phyloP scores from a whole-genome alignment of 1,140 invertebrate species.

The Cecropterus lyciades region DNA sequence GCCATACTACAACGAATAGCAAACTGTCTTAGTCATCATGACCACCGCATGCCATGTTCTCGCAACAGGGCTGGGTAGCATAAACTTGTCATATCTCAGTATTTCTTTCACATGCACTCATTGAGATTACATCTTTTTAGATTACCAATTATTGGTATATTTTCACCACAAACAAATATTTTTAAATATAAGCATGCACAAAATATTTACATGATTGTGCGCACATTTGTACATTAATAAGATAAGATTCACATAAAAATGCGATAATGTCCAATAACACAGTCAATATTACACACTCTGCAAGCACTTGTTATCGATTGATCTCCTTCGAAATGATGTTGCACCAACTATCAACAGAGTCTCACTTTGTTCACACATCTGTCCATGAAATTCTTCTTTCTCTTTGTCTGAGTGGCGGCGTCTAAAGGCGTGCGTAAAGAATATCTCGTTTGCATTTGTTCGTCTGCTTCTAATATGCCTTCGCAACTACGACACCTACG shows the following conservation, averaged over 20 bases:
- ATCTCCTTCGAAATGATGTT: constrained; percentile 33
- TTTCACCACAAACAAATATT: constrained; percentile 55
- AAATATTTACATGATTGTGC: constrained; percentile 80
- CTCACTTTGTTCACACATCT: constrained; percentile 91
- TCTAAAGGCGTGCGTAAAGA: constrained; percentile 73
- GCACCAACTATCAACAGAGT: constrained; percentile 83
- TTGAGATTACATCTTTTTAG: constrained; percentile 76
- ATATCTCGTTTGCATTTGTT: constrained; percentile 66
- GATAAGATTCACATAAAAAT: constrained; percentile 78
- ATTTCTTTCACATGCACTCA: constrained; percentile 64
- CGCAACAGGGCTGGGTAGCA: constrained; percentile 70
- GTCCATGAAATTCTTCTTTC: constrained; percentile 91
- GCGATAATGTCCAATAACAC: constrained; percentile 70
- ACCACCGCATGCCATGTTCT: constrained; percentile 69
- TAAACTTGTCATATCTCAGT: constrained; percentile 53
- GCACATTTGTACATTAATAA: constrained; percentile 79
- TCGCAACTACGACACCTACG: constrained; percentile 78
- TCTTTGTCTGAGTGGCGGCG: constrained; percentile 81
- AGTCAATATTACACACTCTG: constrained; percentile 74
- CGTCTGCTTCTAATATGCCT: constrained; percentile 72
- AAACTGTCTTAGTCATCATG: constrained; percentile 58
- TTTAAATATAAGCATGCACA: constrained; percentile 70
- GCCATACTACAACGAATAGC: constrained; percentile 83
- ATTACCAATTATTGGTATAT: constrained; percentile 61
- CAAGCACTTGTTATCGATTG: constrained; percentile 46